Base-by-base conservation (phyloP, 2,888 invertebrate genomes). In the Cryptosula pallasiana region DNA sequence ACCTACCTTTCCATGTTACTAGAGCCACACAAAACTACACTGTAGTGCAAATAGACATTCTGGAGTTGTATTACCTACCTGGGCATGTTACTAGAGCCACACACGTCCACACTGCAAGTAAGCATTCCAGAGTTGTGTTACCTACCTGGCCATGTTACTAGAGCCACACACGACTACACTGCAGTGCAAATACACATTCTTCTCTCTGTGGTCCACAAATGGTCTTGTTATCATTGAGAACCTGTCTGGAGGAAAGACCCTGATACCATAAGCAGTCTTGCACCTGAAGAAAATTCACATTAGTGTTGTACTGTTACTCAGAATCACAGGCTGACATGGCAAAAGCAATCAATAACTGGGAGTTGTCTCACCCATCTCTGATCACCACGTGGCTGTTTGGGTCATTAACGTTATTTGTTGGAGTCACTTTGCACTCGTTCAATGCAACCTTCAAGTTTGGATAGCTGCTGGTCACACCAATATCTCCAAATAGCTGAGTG, bases 141-240 rank as follows among this genome's bases (percentile, higher is more conserved):
- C 45, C 5, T 27, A 63, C 63, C 63, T 63, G 2, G 63, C 20
- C 63, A 63, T 29, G 32, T 63, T 32, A 34, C 32, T 63, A 5
- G 27, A n/a, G 32, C 27, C 63, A 32, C 63, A 63, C 2, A 63
- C 63, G 5, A 32, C 32, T 3, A 63, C 63, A 63, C 63, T 63
- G 63, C 63, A 63, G 63, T 63, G 63, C 32, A 63, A n/a, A n/a
- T 32, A 63, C 9, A 34, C 63, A 13, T 63, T 27, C 32, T 63
- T 16, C n/a, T 32, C 63, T 27, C 32, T 63, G 13, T 63, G 63
- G 13, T 63, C 32, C 32, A 32, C 32, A n/a, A 63, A 63, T 32
- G 63, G 32, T n/a, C 63, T 63, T 5, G 63, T 63, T 5, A 34
- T 16, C 32, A 63, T 9, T 2, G 63, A 63, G n/a, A 63, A 63